phyloP scores from a whole-genome alignment of 1,140 invertebrate species.

The Scaptomyza montana region DNA sequence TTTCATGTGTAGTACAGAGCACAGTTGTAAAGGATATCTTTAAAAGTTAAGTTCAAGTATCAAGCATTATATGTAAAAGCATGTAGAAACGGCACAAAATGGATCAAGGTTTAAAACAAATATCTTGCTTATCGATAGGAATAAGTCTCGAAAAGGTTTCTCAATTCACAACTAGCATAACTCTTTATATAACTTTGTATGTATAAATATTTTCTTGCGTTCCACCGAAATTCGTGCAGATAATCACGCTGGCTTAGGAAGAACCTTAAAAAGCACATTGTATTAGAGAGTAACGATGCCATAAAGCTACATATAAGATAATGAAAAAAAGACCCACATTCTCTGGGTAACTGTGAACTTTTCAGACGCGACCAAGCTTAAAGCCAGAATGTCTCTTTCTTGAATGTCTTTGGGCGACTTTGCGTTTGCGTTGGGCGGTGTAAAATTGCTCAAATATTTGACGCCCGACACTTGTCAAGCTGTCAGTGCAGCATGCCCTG shows the following conservation, averaged over 20 bases:
- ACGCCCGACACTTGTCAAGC: slow-evolving; percentile 37
- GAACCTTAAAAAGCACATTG: background rate
- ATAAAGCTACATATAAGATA: slow-evolving; percentile 2
- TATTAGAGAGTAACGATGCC: slow-evolving; percentile 8
- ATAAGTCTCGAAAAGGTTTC: too few species aligned
- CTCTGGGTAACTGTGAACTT: background rate
- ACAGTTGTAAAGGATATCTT: too few species aligned
- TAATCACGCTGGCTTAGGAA: background rate
- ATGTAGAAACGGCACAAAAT: too few species aligned
- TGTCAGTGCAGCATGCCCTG: slow-evolving; percentile 6
- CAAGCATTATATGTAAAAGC: too few species aligned
- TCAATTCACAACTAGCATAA: too few species aligned
- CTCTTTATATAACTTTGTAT: too few species aligned
- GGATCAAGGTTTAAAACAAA: too few species aligned
- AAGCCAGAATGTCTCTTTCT: background rate
- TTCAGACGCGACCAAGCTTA: background rate
- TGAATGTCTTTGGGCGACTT: background rate
- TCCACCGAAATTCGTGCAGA: too few species aligned
- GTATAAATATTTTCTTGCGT: background rate
- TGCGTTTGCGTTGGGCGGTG: slow-evolving; percentile 1
- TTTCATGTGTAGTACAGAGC: too few species aligned
- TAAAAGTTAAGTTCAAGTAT: too few species aligned
- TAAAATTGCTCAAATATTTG: slow-evolving; percentile 38
- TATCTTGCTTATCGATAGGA: too few species aligned
- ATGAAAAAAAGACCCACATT: background rate